phyloP scores from a whole-genome alignment of 2,888 invertebrate species.

The Adineta ricciae region DNA sequence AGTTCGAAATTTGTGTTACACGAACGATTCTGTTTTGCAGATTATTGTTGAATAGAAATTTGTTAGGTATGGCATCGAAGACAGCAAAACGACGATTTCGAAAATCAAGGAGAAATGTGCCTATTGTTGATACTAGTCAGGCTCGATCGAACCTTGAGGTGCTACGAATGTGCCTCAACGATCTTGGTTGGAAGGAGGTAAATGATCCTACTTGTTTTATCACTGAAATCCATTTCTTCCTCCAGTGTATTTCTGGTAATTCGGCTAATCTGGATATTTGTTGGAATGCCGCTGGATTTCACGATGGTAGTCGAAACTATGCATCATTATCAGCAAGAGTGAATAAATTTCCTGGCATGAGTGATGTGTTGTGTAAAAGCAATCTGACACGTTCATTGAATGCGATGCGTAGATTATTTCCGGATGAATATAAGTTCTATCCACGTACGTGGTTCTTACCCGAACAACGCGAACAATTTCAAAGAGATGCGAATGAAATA shows the following conservation, averaged over 20 bases:
- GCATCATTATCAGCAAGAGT: constrained; percentile 40
- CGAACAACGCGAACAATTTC: constrained; percentile 47
- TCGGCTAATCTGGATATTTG: constrained; percentile 50
- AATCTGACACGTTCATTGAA: constrained; percentile 50
- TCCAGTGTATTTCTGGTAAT: constrained; percentile 46
- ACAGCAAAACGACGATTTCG: not conserved
- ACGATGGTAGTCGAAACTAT: constrained; percentile 42
- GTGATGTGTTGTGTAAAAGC: constrained; percentile 50
- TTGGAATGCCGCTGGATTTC: constrained; percentile 51
- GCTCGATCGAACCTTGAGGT: constrained; percentile 50
- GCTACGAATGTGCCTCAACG: constrained; percentile 47
- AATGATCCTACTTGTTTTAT: not conserved
- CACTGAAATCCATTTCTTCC: not conserved
- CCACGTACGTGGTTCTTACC: constrained; percentile 53
- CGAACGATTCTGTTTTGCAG: not conserved
- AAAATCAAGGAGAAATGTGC: constrained; percentile 16
- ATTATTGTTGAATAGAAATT: not conserved
- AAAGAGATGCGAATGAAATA: constrained; percentile 35
- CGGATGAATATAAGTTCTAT: constrained; percentile 51
- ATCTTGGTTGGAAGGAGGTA: constrained; percentile 49
- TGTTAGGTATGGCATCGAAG: not conserved
- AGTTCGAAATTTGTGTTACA: not conserved
- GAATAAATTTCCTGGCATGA: constrained; percentile 54
- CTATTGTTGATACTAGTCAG: constrained; percentile 50
- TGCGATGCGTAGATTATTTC: constrained; percentile 51